A percentile compares a stretch with the other conserved stretches of the same genome.
Conservation (phyloP, 2,888 invertebrate species). For the Acanthopleura granulata region DNA sequence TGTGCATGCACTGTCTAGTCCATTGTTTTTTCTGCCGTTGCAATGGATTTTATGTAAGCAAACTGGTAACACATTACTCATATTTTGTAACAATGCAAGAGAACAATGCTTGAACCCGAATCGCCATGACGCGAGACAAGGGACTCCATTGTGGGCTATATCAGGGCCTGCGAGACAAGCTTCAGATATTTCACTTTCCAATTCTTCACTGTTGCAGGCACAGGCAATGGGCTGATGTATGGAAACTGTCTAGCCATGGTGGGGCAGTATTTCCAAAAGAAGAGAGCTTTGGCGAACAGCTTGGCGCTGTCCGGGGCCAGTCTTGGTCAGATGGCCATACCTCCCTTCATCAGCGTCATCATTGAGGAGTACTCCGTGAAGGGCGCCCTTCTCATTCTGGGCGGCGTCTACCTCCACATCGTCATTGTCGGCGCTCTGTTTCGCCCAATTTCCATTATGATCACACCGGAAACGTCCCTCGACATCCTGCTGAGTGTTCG, state of each 20-base stretch:
- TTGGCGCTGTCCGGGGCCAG: constrained; percentile 6
- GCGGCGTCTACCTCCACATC: background rate
- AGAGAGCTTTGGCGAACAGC: constrained; percentile 12
- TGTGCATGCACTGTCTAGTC: no score
- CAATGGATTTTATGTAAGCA: no score
- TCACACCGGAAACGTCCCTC: background rate
- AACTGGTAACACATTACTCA: no score
- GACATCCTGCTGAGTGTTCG: background rate
- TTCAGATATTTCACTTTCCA: background rate
- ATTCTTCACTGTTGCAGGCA: background rate
- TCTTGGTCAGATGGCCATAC: constrained; percentile 8
- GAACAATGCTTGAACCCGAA: no score
- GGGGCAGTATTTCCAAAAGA: background rate
- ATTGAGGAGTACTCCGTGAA: constrained; percentile 7
- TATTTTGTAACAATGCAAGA: no score
- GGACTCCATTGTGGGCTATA: no score
- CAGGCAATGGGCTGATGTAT: background rate
- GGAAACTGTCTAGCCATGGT: constrained; percentile 12
- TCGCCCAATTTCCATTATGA: background rate
- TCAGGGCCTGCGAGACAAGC: no score
- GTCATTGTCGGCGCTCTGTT: constrained; percentile 1
- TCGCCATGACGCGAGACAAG: no score
- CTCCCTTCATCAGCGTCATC: background rate
- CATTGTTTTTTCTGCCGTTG: no score
- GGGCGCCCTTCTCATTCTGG: constrained; percentile 12